Base-by-base conservation (phyloP, 2,113 vertebrate genomes). In the Dromaius novaehollandiae region DNA sequence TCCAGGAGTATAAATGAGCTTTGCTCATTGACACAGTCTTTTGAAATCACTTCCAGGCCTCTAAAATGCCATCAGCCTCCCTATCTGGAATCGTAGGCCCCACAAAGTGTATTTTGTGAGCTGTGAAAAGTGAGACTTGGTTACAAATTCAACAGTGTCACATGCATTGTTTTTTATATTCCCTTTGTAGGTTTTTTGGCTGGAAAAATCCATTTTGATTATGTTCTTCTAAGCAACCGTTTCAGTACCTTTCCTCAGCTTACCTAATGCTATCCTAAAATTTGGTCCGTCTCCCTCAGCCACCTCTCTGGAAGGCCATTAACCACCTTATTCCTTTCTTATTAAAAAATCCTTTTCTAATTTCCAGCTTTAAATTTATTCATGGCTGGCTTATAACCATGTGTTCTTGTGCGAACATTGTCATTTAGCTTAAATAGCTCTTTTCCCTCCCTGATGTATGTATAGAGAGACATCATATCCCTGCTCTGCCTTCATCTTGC, bases 341-440 rank as follows among this genome's bases (percentile, higher is more conserved):
- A 48, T 86, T 90, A 66, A 38, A 69, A 86, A 92, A 82, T 4
- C 63, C 53, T 80, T 69, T 84, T 86, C 42, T 92, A 44, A 84
- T 95, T 96, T 93, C 42, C 48, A 89, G 77, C 80, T 90, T 84
- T 84, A 87, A 60, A 73, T 92, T 86, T 90, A 56, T 76, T 92
- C 73, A 38, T 68, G 46, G 13, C 61, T 92, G 86, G 46, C 66
- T 93, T 86, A 78, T 50, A 90, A 21, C 81, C 0, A 3, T 55
- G 13, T 78, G 55, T 55, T 96, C 82, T 60, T 93, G 55, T 93
- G 80, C 90, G 86, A 93, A 8, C 51, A 61, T 64, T 90, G 80
- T 76, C 80, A 38, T 90, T 83, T 93, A 93, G 82, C 38, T 92
- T 89, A 64, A 68, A 60, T 22, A 94, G 61, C 22, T 66, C 56